phyloP scores from a whole-genome alignment of 2,888 invertebrate species.

The Leuctra nigra region DNA sequence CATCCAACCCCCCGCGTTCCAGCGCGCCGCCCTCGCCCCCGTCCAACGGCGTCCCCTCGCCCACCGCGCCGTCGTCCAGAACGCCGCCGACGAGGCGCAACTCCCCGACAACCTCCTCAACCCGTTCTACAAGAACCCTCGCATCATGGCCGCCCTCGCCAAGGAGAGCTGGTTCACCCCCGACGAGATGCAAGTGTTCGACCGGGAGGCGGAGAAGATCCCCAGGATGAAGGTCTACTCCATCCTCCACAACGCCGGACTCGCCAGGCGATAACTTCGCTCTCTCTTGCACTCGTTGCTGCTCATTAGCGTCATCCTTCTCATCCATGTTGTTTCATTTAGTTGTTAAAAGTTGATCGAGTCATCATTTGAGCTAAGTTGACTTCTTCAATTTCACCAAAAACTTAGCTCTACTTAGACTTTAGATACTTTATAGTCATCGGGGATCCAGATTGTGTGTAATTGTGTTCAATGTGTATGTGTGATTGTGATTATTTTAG shows the following conservation, averaged over 20 bases:
- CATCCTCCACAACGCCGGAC: slow-evolving; percentile 67
- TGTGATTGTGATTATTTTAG: too few relatives aligned
- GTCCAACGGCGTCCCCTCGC: slow-evolving; percentile 37
- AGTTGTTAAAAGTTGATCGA: too few relatives aligned
- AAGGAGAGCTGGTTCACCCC: slow-evolving; percentile 71
- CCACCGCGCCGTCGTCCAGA: slow-evolving; percentile 66
- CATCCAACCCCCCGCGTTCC: slow-evolving; percentile 25
- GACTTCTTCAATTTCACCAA: too few relatives aligned
- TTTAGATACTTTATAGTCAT: too few relatives aligned
- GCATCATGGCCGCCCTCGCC: slow-evolving; percentile 63
- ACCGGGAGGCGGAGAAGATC: slow-evolving; percentile 75
- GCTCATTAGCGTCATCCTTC: too few relatives aligned
- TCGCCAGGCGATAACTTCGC: slow-evolving; percentile 40
- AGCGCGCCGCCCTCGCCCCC: slow-evolving; percentile 2
- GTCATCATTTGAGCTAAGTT: too few relatives aligned
- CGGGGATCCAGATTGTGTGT: too few relatives aligned
- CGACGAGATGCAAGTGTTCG: slow-evolving; percentile 69
- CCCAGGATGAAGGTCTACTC: slow-evolving; percentile 67
- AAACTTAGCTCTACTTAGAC: too few relatives aligned
- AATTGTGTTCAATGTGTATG: too few relatives aligned
- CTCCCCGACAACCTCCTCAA: slow-evolving; percentile 63
- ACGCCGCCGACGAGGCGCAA: slow-evolving; percentile 62
- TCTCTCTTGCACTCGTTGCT: too few relatives aligned
- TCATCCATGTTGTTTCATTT: too few relatives aligned
- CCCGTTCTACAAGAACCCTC: slow-evolving; percentile 70